A percentile compares a stretch with the other conserved stretches of the same genome.
phyloP scores from a whole-genome alignment of 2,888 invertebrate species.

The Chrysolina oricalcia region DNA sequence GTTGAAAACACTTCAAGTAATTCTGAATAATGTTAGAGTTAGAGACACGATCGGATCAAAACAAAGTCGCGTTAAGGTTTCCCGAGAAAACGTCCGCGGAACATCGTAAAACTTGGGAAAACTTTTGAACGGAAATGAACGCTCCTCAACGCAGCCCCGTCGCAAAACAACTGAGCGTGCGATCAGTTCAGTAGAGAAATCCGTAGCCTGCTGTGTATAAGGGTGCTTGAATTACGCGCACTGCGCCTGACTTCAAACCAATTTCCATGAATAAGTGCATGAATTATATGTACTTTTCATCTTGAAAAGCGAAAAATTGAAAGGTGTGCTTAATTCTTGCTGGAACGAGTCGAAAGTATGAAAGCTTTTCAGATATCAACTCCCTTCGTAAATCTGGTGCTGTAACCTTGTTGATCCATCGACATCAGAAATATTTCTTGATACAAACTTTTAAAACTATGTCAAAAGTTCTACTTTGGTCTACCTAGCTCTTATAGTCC shows the following conservation, averaged over 20 bases:
- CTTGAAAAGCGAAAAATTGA: conserved; percentile 13
- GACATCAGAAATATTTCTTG: neutral
- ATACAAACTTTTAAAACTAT: neutral
- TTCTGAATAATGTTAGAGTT: neutral
- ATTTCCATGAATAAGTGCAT: conserved; percentile 35
- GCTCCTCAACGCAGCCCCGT: conserved; percentile 10
- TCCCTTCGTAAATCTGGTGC: neutral
- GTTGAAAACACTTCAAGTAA: neutral
- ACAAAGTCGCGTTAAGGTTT: neutral
- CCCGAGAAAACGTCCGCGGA: neutral
- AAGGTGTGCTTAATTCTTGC: conserved; percentile 9
- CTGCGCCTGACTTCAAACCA: conserved; percentile 35
- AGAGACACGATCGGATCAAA: neutral
- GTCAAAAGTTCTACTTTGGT: neutral
- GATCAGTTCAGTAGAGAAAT: conserved; percentile 17
- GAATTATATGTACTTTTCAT: conserved; percentile 32
- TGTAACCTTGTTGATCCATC: neutral
- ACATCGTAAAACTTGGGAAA: conserved; percentile 13
- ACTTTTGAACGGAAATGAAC: neutral
- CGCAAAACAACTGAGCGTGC: conserved; percentile 40
- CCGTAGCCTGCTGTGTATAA: conserved; percentile 33
- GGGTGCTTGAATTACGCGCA: conserved; percentile 36
- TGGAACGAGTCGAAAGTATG: neutral
- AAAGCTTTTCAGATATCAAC: neutral
- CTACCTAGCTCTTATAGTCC: neutral